Base-by-base conservation (phyloP, 2,888 invertebrate genomes). In the Acanthococcus lagerstroemiae region DNA sequence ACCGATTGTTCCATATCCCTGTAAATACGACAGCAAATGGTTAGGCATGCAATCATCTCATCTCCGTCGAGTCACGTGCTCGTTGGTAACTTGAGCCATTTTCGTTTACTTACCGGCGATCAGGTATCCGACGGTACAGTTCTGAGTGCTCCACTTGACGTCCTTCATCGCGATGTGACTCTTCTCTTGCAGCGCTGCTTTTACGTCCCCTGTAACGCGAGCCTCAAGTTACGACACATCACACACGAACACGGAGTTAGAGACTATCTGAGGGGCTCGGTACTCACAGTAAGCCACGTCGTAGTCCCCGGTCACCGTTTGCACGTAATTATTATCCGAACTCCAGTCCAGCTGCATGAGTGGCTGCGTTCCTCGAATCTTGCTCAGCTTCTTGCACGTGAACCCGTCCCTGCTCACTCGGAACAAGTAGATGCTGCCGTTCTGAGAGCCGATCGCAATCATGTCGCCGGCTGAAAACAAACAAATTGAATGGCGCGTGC, bases 331-430 rank as follows among this genome's bases (percentile, higher is more conserved):
- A 66, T 91, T 89, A 74, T 94, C 93, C 46, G 87, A 84, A 75
- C 93, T 92, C 93, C 93, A 94, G 75, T 94, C 94, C 63, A 94
- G 78, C 73, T 92, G 90, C 68, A 87, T 85, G 3, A 94, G 79
- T 0, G 90, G 87, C 73, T 91, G 91, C 0, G 88, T 84, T 0
- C 91, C 91, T 17, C 90, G 81, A 68, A 91, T 90, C 77, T 90
- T 91, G 74, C 90, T 90, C 15, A 88, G 87, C 74, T 91, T 90
- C 74, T 90, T 90, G 76, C 91, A 93, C 0, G 90, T 88, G 75
- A 90, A 91, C 2, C 93, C 93, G 74, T 92, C 90, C 55, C 92
- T 83, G 12, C 89, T 88, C 3, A 92, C 90, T 61, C 88, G 81
- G 79, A 90, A 94, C 63, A 89, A 77, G 74, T 88, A 87, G 52